A percentile compares a stretch with the other conserved stretches of the same genome.
These are phyloP conservation scores for Mus pahari DNA, from an alignment of 2,113 vertebrate species.

Conservation along the genomic window DNA sequence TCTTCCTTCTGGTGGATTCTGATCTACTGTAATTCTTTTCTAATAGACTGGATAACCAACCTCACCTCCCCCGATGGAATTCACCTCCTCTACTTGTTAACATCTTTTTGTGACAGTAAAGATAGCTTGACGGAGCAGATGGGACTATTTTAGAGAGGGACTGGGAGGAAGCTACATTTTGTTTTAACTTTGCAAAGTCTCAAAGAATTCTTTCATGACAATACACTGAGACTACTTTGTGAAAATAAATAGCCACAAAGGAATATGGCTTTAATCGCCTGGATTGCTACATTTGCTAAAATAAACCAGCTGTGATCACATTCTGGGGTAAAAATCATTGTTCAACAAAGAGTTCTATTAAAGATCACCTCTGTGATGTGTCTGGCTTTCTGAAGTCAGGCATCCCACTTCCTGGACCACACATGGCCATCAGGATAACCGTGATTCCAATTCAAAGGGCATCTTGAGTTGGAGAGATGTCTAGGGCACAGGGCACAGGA, in stretches of 20 bases:
- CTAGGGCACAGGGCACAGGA: conserved; percentile 55
- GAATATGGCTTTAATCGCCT: conserved; percentile 88
- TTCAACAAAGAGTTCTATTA: conserved; percentile 87
- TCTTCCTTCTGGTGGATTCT: neutral
- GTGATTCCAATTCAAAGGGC: conserved; percentile 55
- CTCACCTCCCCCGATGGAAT: neutral
- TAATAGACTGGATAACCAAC: neutral
- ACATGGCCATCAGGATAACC: conserved; percentile 80
- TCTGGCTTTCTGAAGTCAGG: conserved; percentile 81
- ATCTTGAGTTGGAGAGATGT: conserved; percentile 47
- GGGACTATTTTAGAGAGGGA: conserved; percentile 58
- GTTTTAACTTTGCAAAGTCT: conserved; percentile 81
- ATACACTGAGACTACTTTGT: conserved; percentile 80
- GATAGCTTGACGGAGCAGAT: conserved; percentile 60
- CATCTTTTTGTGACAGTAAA: conserved; percentile 41
- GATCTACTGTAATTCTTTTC: neutral
- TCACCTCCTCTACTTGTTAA: conserved; percentile 7
- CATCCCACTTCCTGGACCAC: conserved; percentile 83
- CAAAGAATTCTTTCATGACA: conserved; percentile 85
- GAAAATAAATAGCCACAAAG: conserved; percentile 88
- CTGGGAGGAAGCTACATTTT: conserved; percentile 32
- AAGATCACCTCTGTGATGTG: conserved; percentile 79
- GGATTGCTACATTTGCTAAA: conserved; percentile 85
- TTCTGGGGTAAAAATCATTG: conserved; percentile 85
- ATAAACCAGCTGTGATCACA: conserved; percentile 90